Evolutionary conservation across 2,113 vertebrate species (phyloP), one percentile per base, ranked within the genome.

Genomic region (Labeo catla): DNA sequence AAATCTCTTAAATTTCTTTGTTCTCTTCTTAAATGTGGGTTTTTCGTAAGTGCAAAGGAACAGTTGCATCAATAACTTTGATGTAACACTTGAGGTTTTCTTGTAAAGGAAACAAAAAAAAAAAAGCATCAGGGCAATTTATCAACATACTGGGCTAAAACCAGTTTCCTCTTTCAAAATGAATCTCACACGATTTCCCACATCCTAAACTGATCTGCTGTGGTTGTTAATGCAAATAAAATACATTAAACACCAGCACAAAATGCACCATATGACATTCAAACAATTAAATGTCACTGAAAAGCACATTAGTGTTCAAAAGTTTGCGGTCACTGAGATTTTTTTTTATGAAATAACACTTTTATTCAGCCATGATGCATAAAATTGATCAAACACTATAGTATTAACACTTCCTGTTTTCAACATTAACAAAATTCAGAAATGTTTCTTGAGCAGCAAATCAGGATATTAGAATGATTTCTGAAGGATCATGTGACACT

Each of bases 91-190:
- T 85, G 49, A 59, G 70, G 70, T 73, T 85, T 76, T 36, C 45
- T 23, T 59, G 12, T 8, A 49, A n/a, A 85, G 70, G 13, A 79
- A 54, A 70, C 54, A 72, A 70, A 39, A 70, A 66, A n/a, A 15
- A 80, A 28, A 28, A 23, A 6, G 4, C 39, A 8, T 57, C 49
- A 57, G 19, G 7, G 12, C 12, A 59, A 50, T 54, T 52, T 23
- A 11, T 77, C 7, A 43, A 19, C 61, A 5, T 36, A 13, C 8
- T 28, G 43, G 54, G 16, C 19, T 19, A 43, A 47, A 39, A 9
- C 50, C 52, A 73, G 85, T 57, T 85, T 88, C 87, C 87, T 88
- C 87, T 88, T 88, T 86, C 84, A 79, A 70, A 79, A 78, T 15
- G 11, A 50, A 61, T 65, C 59, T 15, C 34, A 13, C 54, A 80